A percentile compares a stretch with the other conserved stretches of the same genome.
Evolutionary conservation across 92 coral and sea anemone genomes (phyloP).

Genomic region (Palythoa heliodiscus): DNA sequence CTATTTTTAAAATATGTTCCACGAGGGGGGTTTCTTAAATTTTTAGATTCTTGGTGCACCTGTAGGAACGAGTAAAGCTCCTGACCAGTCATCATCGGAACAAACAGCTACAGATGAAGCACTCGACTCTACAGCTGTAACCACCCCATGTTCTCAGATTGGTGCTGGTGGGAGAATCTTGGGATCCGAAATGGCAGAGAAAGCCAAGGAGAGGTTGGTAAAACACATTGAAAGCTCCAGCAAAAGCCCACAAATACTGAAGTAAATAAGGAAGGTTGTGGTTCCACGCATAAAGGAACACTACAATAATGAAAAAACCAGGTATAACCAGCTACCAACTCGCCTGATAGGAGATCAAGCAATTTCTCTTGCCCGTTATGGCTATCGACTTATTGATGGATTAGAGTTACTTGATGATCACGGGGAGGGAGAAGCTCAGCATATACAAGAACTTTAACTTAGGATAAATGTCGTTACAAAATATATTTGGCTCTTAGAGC

Average conservation of each 20-base stretch:
- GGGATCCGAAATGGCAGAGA: conserved; percentile 31
- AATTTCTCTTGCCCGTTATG: conserved; percentile 59
- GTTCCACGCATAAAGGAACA: conserved; percentile 55
- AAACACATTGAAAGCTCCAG: conserved; percentile 43
- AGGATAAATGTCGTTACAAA: neutral
- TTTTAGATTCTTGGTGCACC: neutral
- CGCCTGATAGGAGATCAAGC: conserved; percentile 64
- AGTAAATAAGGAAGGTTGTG: conserved; percentile 52
- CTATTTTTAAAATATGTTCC: no score
- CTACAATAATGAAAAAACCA: conserved; percentile 51
- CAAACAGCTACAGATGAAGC: neutral
- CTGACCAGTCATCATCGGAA: neutral
- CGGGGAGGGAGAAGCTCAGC: conserved; percentile 56
- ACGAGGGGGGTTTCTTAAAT: neutral
- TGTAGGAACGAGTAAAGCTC: neutral
- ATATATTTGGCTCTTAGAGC: neutral
- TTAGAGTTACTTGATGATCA: conserved; percentile 33
- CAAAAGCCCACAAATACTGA: conserved; percentile 18
- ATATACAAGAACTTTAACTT: conserved; percentile 53
- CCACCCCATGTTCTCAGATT: neutral
- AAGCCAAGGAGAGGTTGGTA: conserved; percentile 32
- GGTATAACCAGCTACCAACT: conserved; percentile 59
- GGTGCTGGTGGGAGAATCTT: conserved; percentile 48
- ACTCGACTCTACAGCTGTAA: conserved; percentile 3
- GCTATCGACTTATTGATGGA: conserved; percentile 56